A percentile compares a stretch with the other conserved stretches of the same genome.
Evolutionary conservation across 2,797 vertebrate genomes (phyloP).

Genomic region (Tamandua tetradactyla): DNA sequence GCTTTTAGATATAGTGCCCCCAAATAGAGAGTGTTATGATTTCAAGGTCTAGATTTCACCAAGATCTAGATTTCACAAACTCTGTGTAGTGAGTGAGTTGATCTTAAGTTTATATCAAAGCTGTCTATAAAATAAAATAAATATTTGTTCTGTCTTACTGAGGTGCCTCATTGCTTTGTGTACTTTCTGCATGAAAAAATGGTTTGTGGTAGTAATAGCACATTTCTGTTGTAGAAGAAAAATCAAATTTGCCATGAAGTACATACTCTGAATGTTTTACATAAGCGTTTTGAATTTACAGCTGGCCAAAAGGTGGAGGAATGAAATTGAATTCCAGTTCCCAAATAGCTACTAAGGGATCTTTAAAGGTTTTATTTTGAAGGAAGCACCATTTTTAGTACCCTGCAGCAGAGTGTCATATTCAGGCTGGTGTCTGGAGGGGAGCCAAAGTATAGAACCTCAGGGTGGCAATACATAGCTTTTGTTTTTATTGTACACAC

Average conservation of each 20-base stretch:
- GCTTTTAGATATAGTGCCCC: conserved; percentile 72
- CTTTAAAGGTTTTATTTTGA: conserved; percentile 76
- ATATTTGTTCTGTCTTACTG: conserved; percentile 66
- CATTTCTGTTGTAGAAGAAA: conserved; percentile 59
- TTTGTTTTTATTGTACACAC: conserved; percentile 56
- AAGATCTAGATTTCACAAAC: conserved; percentile 64
- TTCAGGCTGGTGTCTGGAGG: conserved; percentile 64
- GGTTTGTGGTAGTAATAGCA: conserved; percentile 27
- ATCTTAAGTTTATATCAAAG: conserved; percentile 69
- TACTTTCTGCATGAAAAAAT: conserved; percentile 65
- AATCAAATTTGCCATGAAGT: conserved; percentile 57
- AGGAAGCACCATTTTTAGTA: conserved; percentile 66
- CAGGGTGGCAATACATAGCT: conserved; percentile 20
- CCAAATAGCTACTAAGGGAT: conserved; percentile 41
- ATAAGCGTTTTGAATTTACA: conserved; percentile 76
- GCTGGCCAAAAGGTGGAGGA: conserved; percentile 68
- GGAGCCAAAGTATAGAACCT: conserved; percentile 50
- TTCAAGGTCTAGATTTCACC: conserved; percentile 63
- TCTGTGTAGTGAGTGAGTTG: conserved; percentile 45
- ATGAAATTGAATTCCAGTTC: conserved; percentile 74
- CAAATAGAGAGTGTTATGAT: conserved; percentile 60
- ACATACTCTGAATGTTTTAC: conserved; percentile 57
- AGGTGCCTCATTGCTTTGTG: conserved; percentile 53
- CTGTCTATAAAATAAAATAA: conserved; percentile 80
- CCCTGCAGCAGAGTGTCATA: conserved; percentile 42